Evolutionary conservation across 2,797 vertebrate species (phyloP).

Genomic region (Periparus ater): DNA sequence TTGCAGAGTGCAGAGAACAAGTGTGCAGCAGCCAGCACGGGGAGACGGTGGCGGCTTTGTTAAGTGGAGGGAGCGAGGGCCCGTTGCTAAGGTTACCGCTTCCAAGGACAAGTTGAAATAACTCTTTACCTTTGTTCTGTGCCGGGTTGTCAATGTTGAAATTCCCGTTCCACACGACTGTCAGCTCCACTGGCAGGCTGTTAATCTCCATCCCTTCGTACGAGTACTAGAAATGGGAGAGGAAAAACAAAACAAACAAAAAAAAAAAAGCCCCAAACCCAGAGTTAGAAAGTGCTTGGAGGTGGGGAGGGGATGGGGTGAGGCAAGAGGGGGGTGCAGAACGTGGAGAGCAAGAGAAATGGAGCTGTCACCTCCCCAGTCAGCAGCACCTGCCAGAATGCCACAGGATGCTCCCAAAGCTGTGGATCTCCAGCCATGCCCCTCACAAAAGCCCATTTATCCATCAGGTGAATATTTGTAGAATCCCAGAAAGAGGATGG

Average conservation of each 20-base stretch:
- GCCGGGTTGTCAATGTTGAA: slow-evolving; percentile 99
- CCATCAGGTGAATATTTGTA: neutral
- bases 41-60: slow-evolving; percentile 54
- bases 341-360: neutral
- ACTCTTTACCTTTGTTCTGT: slow-evolving; percentile 91
- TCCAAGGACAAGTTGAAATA: slow-evolving; percentile 80
- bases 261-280: neutral
- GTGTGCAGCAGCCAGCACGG: neutral
- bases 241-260: neutral
- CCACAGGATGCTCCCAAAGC: neutral
- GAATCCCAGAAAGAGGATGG: neutral
- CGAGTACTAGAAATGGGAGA: slow-evolving; percentile 83
- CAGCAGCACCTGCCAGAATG: neutral
- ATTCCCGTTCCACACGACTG: slow-evolving; percentile 97
- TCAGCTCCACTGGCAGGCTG: slow-evolving; percentile 94
- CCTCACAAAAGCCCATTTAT: neutral
- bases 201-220: slow-evolving; percentile 98
- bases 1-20: slow-evolving; percentile 54
- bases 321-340: neutral
- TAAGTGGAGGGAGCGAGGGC: slow-evolving; percentile 39
- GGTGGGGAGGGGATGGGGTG: neutral
- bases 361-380: neutral
- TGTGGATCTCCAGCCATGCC: neutral
- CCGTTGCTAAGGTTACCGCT: slow-evolving; percentile 87
- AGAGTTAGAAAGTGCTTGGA: neutral